phyloP scores from a whole-genome alignment of 1,140 invertebrate genomes.

The Drosophila novamexicana region DNA sequence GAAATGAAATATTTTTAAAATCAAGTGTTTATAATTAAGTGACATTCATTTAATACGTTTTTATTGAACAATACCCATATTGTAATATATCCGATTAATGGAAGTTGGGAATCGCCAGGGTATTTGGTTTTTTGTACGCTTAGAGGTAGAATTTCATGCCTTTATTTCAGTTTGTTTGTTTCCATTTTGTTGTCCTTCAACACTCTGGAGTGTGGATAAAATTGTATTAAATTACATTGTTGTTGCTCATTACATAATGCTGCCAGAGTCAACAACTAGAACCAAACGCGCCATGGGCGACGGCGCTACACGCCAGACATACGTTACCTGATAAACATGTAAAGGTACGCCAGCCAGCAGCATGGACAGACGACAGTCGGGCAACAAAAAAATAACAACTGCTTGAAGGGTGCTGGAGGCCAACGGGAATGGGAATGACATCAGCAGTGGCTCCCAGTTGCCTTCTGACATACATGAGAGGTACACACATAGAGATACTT shows the following conservation, averaged over 20 bases:
- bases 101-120: background rate
- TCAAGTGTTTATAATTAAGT: no score
- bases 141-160: slow-evolving; percentile 1
- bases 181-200: slow-evolving; percentile 46
- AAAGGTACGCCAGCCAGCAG: slow-evolving; percentile 18
- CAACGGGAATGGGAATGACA: slow-evolving; percentile 23
- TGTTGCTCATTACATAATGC: slow-evolving; percentile 81
- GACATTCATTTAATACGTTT: no score
- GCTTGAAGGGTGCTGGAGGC: slow-evolving; percentile 7
- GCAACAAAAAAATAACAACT: slow-evolving; percentile 2
- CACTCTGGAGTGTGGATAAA: slow-evolving; percentile 57
- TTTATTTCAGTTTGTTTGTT: slow-evolving; percentile 27
- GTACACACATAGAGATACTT: background rate
- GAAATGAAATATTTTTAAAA: no score
- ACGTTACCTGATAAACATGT: slow-evolving; percentile 35
- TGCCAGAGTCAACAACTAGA: slow-evolving; percentile 70
- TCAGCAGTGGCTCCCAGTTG: slow-evolving; percentile 20
- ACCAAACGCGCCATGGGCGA: slow-evolving; percentile 40
- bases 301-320: slow-evolving; percentile 3
- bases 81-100: no score
- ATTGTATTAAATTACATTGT: slow-evolving; percentile 82
- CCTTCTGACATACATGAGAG: slow-evolving; percentile 14
- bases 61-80: no score
- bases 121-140: slow-evolving; percentile 10
- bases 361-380: slow-evolving; percentile 14